Conservation (phyloP, 1,140 invertebrate genomes). For the Lethrus apterus region DNA sequence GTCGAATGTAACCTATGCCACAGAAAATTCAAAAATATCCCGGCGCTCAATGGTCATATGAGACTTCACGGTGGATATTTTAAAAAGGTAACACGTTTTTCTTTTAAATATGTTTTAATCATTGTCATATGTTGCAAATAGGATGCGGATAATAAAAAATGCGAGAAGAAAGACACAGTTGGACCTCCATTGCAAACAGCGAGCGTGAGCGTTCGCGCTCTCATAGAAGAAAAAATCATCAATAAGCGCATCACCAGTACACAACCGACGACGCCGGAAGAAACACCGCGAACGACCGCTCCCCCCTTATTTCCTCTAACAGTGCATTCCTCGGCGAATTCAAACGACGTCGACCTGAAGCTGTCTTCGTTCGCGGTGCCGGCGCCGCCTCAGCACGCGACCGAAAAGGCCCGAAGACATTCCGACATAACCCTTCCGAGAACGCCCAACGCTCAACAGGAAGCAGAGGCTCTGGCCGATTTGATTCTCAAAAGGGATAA, state of each 20-base stretch:
- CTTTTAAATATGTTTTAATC: slow-evolving; percentile 31
- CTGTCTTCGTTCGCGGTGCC: slow-evolving; percentile 56
- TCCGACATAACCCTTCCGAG: slow-evolving; percentile 54
- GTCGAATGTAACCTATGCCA: slow-evolving; percentile 93
- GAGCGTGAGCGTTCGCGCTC: slow-evolving; percentile 75
- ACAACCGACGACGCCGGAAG: slow-evolving; percentile 42
- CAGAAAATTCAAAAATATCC: slow-evolving; percentile 92
- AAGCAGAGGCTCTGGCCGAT: slow-evolving; percentile 49
- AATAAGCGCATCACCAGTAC: slow-evolving; percentile 60
- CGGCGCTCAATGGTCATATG: slow-evolving; percentile 96
- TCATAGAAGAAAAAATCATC: slow-evolving; percentile 89
- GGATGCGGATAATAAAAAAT: slow-evolving; percentile 80
- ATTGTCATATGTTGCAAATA: too few species aligned
- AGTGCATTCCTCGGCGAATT: slow-evolving; percentile 42
- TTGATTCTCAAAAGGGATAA: slow-evolving; percentile 55
- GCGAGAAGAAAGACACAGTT: slow-evolving; percentile 72
- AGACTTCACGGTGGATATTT: slow-evolving; percentile 92
- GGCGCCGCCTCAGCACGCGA: slow-evolving; percentile 47
- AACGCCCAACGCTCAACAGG: slow-evolving; percentile 48
- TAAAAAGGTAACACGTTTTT: slow-evolving; percentile 78
- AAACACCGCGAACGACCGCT: slow-evolving; percentile 46
- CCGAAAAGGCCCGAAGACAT: slow-evolving; percentile 52
- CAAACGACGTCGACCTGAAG: slow-evolving; percentile 40
- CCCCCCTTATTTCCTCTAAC: slow-evolving; percentile 43
- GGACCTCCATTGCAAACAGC: slow-evolving; percentile 80